A percentile compares a stretch with the other conserved stretches of the same genome.
Conservation (phyloP, 1,140 invertebrate genomes). For the Drosophila suzukii region DNA sequence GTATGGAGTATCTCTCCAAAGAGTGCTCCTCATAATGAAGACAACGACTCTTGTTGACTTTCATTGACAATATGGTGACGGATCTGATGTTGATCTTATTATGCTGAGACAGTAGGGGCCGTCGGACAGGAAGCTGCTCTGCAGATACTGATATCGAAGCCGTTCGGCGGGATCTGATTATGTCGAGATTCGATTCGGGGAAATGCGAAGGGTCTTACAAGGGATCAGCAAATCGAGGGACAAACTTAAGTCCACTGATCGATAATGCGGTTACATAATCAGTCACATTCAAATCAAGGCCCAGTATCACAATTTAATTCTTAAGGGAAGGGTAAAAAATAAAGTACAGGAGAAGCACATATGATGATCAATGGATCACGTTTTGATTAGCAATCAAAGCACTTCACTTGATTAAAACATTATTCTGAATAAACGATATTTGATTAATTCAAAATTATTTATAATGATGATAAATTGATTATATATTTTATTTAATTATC, state of each 20-base stretch:
- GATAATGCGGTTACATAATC: slow-evolving; percentile 3
- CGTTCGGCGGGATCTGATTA: slow-evolving; percentile 29
- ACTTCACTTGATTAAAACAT: background rate
- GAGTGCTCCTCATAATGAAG: slow-evolving; percentile 67
- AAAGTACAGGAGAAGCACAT: background rate
- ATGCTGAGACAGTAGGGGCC: slow-evolving; percentile 23
- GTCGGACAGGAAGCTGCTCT: slow-evolving; percentile 34
- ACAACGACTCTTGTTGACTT: slow-evolving; percentile 74
- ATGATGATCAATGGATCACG: background rate
- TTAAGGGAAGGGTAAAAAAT: no score
- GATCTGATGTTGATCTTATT: slow-evolving; percentile 59
- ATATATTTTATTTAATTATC: background rate
- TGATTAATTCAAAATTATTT: background rate
- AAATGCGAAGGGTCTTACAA: slow-evolving; percentile 14
- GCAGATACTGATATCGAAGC: slow-evolving; percentile 25
- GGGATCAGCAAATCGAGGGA: slow-evolving; percentile 32
- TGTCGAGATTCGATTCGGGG: slow-evolving; percentile 12
- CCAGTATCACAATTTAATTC: background rate
- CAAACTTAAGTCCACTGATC: slow-evolving; percentile 9
- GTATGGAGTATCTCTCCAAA: slow-evolving; percentile 16
- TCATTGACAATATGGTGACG: slow-evolving; percentile 65
- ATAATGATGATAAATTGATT: background rate
- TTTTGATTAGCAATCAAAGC: background rate
- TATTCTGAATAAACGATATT: background rate
- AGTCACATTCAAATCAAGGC: background rate